Conservation (phyloP, 2,888 invertebrate genomes). For the Bombylius discolor region DNA sequence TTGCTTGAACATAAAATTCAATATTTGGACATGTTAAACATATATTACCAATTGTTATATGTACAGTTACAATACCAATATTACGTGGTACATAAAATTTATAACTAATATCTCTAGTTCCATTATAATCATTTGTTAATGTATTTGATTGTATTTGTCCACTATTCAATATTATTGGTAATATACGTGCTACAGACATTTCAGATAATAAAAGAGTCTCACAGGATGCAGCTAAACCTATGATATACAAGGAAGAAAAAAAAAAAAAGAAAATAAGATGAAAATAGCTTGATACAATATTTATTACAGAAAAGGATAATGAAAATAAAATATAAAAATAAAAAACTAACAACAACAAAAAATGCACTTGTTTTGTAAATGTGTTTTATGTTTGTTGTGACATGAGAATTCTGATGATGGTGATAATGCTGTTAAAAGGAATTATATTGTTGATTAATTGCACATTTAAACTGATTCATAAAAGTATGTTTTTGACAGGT, state of each 20-base stretch:
- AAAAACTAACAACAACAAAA: too few species aligned
- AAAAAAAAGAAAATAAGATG: conserved; percentile 11
- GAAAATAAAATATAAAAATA: too few species aligned
- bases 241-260: conserved; percentile 25
- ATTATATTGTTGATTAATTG: too few species aligned
- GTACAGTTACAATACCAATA: conserved; percentile 27
- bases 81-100: conserved; percentile 41
- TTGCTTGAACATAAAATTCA: conserved; percentile 40
- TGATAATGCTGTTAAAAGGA: too few species aligned
- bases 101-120: conserved; percentile 28
- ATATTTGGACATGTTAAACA: conserved; percentile 37
- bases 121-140: conserved; percentile 24
- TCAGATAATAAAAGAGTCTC: conserved; percentile 52
- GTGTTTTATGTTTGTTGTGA: too few species aligned
- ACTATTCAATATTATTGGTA: conserved; percentile 29
- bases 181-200: conserved; percentile 42
- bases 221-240: conserved; percentile 55
- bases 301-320: too few species aligned
- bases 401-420: too few species aligned
- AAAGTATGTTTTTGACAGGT: too few species aligned
- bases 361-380: too few species aligned
- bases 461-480: too few species aligned
- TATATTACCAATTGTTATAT: conserved; percentile 31
- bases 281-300: background rate
- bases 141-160: conserved; percentile 27